Conservation (phyloP, 2,113 vertebrate genomes). For the Clupea harengus region DNA sequence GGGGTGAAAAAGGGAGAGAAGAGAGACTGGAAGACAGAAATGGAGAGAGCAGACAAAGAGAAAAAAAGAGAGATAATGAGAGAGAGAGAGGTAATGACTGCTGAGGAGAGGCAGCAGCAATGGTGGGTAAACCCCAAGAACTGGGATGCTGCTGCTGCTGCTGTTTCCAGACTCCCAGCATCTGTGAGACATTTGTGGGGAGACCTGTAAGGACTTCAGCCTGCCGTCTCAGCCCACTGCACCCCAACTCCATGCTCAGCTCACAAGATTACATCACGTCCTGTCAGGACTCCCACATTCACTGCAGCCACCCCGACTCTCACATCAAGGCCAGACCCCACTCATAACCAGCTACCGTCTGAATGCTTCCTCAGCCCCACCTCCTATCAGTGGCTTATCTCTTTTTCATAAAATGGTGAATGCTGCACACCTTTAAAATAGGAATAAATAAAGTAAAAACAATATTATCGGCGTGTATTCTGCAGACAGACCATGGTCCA, state of each 20-base stretch:
- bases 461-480: too few species aligned
- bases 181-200: conserved; percentile 70
- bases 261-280: conserved; percentile 70
- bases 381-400: too few species aligned
- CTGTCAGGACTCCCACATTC: conserved; percentile 45
- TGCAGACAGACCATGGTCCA: too few species aligned
- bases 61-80: background rate
- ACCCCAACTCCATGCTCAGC: conserved; percentile 60
- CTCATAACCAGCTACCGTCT: too few species aligned
- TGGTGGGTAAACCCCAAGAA: conserved; percentile 15
- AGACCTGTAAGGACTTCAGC: conserved; percentile 60
- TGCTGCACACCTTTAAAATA: too few species aligned
- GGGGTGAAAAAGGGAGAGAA: background rate
- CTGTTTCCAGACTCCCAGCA: conserved; percentile 50
- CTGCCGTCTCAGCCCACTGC: conserved; percentile 65
- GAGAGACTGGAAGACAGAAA: too few species aligned
- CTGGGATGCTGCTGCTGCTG: conserved; percentile 36
- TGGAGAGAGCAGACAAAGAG: background rate
- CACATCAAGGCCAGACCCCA: too few species aligned
- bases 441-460: too few species aligned
- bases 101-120: background rate
- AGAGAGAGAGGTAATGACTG: background rate
- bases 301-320: too few species aligned
- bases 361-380: background rate
- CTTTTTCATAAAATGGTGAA: too few species aligned